phyloP scores from a whole-genome alignment of 1,140 invertebrate genomes.

The Orussus abietinus region DNA sequence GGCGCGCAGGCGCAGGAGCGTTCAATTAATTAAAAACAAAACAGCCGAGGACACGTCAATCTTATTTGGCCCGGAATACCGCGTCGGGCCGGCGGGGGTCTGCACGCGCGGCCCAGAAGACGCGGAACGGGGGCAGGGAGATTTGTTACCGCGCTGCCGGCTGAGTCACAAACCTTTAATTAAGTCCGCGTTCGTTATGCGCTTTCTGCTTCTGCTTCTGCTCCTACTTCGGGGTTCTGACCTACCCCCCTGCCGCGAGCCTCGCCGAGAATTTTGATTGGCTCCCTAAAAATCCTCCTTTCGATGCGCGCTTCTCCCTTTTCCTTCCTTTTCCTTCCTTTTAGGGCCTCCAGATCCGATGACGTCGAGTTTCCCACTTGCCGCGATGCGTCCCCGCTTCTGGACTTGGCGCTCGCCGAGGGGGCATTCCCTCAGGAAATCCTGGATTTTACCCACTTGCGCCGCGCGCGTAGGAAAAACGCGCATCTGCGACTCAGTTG shows the following conservation, averaged over 20 bases:
- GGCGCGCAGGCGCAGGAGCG: conserved; percentile 28
- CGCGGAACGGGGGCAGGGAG: conserved; percentile 19
- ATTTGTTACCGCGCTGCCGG: conserved; percentile 34
- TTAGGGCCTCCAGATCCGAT: too few relatives aligned
- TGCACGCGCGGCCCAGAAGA: conserved; percentile 1
- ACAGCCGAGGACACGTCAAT: conserved; percentile 45
- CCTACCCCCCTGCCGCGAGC: not conserved
- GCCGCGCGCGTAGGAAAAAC: too few relatives aligned
- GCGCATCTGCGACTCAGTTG: too few relatives aligned
- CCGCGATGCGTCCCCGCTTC: too few relatives aligned
- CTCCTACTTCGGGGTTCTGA: not conserved
- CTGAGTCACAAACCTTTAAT: conserved; percentile 40
- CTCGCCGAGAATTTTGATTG: conserved; percentile 8
- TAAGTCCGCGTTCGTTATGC: conserved; percentile 39
- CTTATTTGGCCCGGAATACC: conserved; percentile 39
- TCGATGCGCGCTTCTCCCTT: too few relatives aligned
- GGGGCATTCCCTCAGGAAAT: too few relatives aligned
- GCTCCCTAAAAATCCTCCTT: not conserved
- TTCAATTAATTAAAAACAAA: conserved; percentile 50
- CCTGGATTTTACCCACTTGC: too few relatives aligned
- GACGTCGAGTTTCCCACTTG: too few relatives aligned
- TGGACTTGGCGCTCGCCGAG: too few relatives aligned
- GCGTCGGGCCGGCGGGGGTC: conserved; percentile 15
- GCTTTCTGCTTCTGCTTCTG: conserved; percentile 14
- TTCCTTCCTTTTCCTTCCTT: conserved; percentile 5